Base-by-base conservation (phyloP, 1,140 invertebrate genomes). In the Nylanderia fulva region DNA sequence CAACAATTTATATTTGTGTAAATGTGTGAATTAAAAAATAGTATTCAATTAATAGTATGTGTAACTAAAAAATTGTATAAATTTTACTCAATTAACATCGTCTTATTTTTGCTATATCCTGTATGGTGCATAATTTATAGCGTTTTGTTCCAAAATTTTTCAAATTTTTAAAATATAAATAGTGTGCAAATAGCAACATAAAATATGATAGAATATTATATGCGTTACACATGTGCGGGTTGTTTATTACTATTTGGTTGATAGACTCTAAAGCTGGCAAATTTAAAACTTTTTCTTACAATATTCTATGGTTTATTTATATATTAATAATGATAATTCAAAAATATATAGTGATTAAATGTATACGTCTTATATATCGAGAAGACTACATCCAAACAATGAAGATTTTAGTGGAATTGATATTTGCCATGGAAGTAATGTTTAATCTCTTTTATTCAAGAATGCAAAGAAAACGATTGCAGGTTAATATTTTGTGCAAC, bases 391-490 rank as follows among this genome's bases (percentile, higher is more conserved):
- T 79, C 21, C 39, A 79, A 52, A 79, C 18, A 15, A 79, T 79
- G 61, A 79, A 66, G 52, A 42, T 45, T 9, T 3, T 79, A 11
- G 76, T 79, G 13, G 76, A 79, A n/a, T n/a, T 79, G 39, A 56
- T 39, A 29, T 79, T 27, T 66, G 9, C 7, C 18, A 48, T 13
- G 6, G 76, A 79, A 52, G 11, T 61, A 27, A 18, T 66, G 15
- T 79, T 79, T 24, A 79, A 79, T 24, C 21, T 33, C 52, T 7
- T 79, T 52, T 79, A 79, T 36, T 79, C 29, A 33, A 64, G 29
- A 66, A 58, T 79, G 15, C 13, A 24, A 2, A 36, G 8, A 74
- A 24, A 29, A 21, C 29, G n/a, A 33, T 74, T 52, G 18, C 42
- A 56, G 71, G 71, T 74, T 54, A 74, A 52, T 58, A 52, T 7